A percentile compares a stretch with the other conserved stretches of the same genome.
phyloP scores from a whole-genome alignment of 2,797 vertebrate genomes.

The Malacoctenus gilli region DNA sequence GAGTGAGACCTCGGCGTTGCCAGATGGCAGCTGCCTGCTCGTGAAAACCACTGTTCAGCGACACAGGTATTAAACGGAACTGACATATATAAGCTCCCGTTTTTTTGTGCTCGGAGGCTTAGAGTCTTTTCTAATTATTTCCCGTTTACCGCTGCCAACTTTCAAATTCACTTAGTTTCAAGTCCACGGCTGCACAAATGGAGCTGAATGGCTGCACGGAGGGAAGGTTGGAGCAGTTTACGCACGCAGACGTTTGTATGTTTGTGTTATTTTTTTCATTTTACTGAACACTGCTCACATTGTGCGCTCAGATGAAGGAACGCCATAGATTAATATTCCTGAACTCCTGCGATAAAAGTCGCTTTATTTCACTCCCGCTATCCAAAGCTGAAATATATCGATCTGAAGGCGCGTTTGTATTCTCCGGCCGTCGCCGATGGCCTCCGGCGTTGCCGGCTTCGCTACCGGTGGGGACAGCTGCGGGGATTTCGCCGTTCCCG shows the following conservation, averaged over 20 bases:
- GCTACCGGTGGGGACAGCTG: conserved; percentile 20
- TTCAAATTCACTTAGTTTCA: conserved; percentile 20
- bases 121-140: conserved; percentile 23
- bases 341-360: background rate
- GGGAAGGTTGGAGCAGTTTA: too few relatives aligned
- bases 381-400: background rate
- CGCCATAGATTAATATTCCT: background rate
- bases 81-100: too few relatives aligned
- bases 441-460: background rate
- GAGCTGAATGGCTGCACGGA: too few relatives aligned
- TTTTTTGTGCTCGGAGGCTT: background rate
- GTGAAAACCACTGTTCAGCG: too few relatives aligned
- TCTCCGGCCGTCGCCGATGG: background rate
- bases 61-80: too few relatives aligned
- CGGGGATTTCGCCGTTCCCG: conserved; percentile 11
- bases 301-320: background rate
- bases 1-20: too few relatives aligned
- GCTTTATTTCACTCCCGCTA: background rate
- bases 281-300: too few relatives aligned
- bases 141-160: too few relatives aligned
- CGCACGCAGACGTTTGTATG: too few relatives aligned
- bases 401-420: conserved; percentile 13
- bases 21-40: too few relatives aligned
- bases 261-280: conserved; percentile 9
- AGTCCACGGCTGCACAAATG: conserved; percentile 3